Percentiles rank a stretch among this genome's conserved stretches.
phyloP scores from a whole-genome alignment of 2,888 invertebrate genomes.

The Bembecia ichneumoniformis region DNA sequence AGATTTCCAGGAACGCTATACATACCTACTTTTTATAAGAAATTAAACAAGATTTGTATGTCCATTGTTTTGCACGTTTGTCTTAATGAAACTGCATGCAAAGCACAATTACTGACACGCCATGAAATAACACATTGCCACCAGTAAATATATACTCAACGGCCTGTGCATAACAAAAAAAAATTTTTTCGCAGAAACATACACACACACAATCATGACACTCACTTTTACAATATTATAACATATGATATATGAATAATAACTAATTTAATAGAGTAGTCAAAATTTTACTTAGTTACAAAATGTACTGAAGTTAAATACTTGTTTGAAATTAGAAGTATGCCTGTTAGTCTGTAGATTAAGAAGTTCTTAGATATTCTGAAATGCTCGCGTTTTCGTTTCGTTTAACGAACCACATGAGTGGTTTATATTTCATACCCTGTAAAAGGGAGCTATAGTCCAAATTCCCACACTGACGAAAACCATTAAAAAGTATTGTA shows the following conservation, averaged over 20 bases:
- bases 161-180: slow-evolving; percentile 20
- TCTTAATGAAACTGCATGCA: slow-evolving; percentile 44
- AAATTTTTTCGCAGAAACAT: slow-evolving; percentile 28
- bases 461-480: too few species aligned
- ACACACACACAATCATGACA: slow-evolving; percentile 38
- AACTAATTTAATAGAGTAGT: slow-evolving; percentile 13
- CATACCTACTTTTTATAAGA: not conserved
- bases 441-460: too few species aligned
- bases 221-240: slow-evolving; percentile 30
- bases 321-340: too few species aligned
- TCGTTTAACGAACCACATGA: too few species aligned
- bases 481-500: too few species aligned
- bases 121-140: slow-evolving; percentile 35
- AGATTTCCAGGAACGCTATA: too few species aligned
- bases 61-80: slow-evolving; percentile 44
- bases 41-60: slow-evolving; percentile 11
- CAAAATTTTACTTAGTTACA: not conserved
- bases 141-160: not conserved
- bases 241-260: slow-evolving; percentile 14
- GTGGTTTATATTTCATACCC: too few species aligned
- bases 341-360: too few species aligned
- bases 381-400: too few species aligned
- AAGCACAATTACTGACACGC: slow-evolving; percentile 48
- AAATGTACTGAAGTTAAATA: not conserved
- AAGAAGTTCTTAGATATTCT: too few species aligned